Percentiles rank a stretch among this genome's conserved stretches.
These are phyloP conservation scores for Malurus elegans DNA, from an alignment of 2,113 vertebrate species.

Conservation along the genomic window DNA sequence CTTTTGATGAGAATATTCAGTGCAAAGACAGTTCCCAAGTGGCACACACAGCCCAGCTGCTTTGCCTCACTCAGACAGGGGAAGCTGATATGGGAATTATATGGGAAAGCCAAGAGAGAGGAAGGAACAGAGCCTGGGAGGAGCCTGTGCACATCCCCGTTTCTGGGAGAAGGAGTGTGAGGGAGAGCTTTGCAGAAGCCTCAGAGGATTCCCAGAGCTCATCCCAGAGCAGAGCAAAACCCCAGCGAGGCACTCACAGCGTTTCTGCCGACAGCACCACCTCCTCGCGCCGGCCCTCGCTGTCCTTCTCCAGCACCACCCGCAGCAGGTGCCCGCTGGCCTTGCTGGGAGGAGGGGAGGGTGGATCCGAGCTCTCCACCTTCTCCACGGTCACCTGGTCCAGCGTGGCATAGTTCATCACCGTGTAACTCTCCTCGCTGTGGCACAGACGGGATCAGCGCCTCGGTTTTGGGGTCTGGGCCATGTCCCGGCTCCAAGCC, in stretches of 20 bases:
- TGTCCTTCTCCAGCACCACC: conserved; percentile 84
- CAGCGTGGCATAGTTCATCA: conserved; percentile 87
- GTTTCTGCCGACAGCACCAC: conserved; percentile 80
- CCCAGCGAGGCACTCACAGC: conserved; percentile 68
- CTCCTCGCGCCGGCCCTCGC: conserved; percentile 81
- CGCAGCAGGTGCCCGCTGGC: conserved; percentile 68
- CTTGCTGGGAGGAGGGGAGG: conserved; percentile 2
- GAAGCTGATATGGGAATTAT: fast-evolving
- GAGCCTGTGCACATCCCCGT: not conserved
- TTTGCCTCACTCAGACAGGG: not conserved
- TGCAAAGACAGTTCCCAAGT: not conserved
- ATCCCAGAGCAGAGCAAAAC: fast-evolving
- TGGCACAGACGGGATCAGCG: fast-evolving
- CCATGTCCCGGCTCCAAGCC: fast-evolving
- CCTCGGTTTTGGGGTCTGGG: fast-evolving
- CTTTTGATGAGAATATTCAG: fast-evolving
- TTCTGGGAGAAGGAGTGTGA: fast-evolving
- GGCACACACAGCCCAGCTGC: fast-evolving
- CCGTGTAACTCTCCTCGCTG: conserved; percentile 88
- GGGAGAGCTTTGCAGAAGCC: not conserved
- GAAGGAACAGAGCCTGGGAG: not conserved
- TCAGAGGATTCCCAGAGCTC: not conserved
- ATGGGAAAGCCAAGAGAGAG: not conserved
- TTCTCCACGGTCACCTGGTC: conserved; percentile 81
- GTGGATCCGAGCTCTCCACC: conserved; percentile 60